Evolutionary conservation across 2,888 invertebrate species (phyloP), one percentile per base, ranked within the genome.

Genomic region (Uloborus plumipes): DNA sequence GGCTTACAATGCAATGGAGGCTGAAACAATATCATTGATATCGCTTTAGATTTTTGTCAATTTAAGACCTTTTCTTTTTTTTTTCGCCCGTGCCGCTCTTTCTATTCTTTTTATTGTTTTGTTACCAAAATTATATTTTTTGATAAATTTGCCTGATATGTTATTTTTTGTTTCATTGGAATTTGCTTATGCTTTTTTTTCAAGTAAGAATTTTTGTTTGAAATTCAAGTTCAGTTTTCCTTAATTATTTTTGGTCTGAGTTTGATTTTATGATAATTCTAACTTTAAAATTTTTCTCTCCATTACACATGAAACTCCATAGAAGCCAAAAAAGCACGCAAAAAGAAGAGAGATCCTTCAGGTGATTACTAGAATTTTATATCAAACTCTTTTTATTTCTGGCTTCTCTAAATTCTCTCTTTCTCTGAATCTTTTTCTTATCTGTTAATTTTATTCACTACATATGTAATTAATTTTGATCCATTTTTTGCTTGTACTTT

Each of bases 291-390:
- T 81, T 81, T 70, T 73, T 67, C 67, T 53, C 73, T 65, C 53
- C 51, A 26, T 75, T 47, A 55, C 55, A 69, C 61, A 64, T 67
- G 79, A 77, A 70, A 65, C 61, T n/a, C 26, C 50, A 89, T 92
- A 96, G 95, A 96, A 93, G 95, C 94, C 93, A 96, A 95, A 95
- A 95, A 95, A 94, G 94, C 94, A 92, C 93, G 94, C 93, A 94
- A 94, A 93, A 95, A 94, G 93, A 95, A 95, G 93, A 95, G 87
- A 86, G 86, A 86, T 80, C 84, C 82, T 66, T 77, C 86, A 86
- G 87, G 87, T 86, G 87, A 87, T 75, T 84, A 86, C 71, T 79
- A n/a, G 51, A 51, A 51, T 82, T 69, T 64, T 74, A 20, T 72
- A 58, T 39, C 39, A 39, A 39, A 39, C 11, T 39, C 31, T 31